Evolutionary conservation across 35 echinoderm and acorn worm genomes (phyloP), one percentile per base, ranked within the genome.

Genomic region (Nesometra sesokonis): DNA sequence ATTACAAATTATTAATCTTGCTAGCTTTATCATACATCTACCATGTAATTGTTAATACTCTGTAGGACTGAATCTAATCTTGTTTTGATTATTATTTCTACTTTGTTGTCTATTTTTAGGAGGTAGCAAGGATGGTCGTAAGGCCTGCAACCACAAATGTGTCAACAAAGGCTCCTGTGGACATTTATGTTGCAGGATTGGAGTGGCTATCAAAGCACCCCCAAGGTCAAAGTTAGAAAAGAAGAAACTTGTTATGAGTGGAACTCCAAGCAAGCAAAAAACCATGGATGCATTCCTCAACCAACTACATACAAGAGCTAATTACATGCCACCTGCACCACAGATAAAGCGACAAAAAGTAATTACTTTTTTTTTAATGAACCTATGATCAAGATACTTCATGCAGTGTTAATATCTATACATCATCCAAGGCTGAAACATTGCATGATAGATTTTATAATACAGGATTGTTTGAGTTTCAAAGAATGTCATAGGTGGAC

Each of bases 171-270:
- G 83, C 34, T 33, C 88, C 21, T 94, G 93, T 78, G 93, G 84
- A 11, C 93, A 94, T 85, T 81, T 81, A 19, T 94, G 93, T 82
- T 94, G 93, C 46, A 90, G 89, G 89, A 84, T 80, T 90, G 88
- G 89, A n/a, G 35, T 90, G 19, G 57, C 81, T 46, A 37, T 86
- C 43, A 89, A 85, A 36, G 36, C 37, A 46, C 38, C 87, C 5
- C 27, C 38, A 36, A 87, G 34, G 35, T 47, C 84, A 52, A 76
- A 32, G 29, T 39, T 32, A 39, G 17, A 11, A 5, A 34, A 85
- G 5, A 34, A n/a, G 31, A 17, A 38, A 33, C 36, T 36, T 1
- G 7, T 4, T 37, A 32, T 35, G 34, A 13, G 32, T 23, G 36
- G 40, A 47, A 33, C 57, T 33, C 4, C 34, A 36, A 47, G 19